A percentile compares a stretch with the other conserved stretches of the same genome.
phyloP scores from a whole-genome alignment of 2,113 vertebrate species.

The Ondatra zibethicus region DNA sequence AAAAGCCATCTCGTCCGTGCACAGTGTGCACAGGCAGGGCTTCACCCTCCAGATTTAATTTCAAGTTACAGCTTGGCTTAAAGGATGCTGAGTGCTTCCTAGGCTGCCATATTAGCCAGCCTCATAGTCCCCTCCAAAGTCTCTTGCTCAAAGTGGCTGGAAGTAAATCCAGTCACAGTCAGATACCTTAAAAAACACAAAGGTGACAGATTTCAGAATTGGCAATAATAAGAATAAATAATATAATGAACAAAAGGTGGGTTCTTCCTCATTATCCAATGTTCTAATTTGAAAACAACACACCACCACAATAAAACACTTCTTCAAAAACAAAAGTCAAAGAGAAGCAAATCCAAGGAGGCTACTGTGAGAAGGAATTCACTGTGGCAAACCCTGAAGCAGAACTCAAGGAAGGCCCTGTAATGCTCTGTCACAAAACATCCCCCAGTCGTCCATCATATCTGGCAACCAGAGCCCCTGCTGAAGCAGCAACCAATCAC shows the following conservation, averaged over 20 bases:
- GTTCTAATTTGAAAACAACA: slow-evolving; percentile 33
- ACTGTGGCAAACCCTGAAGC: slow-evolving; percentile 50
- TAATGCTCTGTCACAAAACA: not conserved
- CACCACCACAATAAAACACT: not conserved
- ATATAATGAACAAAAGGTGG: not conserved
- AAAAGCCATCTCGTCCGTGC: not conserved
- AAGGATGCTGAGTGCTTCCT: too few relatives aligned
- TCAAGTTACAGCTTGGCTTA: not conserved
- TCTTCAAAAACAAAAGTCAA: slow-evolving; percentile 60
- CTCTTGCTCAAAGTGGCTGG: not conserved
- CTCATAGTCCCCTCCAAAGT: not conserved
- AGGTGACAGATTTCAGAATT: not conserved
- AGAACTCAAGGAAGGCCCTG: fast-evolving
- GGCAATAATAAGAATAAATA: not conserved
- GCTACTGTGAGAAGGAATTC: slow-evolving; percentile 41
- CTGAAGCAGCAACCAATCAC: slow-evolving; percentile 22
- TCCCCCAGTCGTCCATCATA: not conserved
- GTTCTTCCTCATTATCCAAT: not conserved
- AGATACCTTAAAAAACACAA: slow-evolving; percentile 8
- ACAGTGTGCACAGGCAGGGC: not conserved
- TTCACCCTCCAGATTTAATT: not conserved
- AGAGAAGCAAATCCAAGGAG: slow-evolving; percentile 16
- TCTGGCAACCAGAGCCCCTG: slow-evolving; percentile 29
- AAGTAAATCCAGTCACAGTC: slow-evolving; percentile 30
- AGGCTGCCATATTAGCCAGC: not conserved